Base-by-base conservation (phyloP, 2,113 vertebrate genomes). In the Jaculus jaculus region DNA sequence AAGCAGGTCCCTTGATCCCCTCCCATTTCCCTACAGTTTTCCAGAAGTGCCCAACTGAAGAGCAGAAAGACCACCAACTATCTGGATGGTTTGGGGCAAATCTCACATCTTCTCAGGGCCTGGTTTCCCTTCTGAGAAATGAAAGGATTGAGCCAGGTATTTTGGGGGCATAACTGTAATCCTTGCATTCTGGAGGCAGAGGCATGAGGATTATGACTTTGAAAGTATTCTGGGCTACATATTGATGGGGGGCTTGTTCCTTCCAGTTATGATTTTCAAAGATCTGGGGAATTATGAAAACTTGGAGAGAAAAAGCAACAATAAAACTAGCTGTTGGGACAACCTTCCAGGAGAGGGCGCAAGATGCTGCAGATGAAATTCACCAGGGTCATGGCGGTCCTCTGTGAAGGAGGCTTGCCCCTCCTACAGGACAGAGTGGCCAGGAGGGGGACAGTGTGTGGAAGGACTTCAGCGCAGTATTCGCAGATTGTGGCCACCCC, bases 331-430 rank as follows among this genome's bases (percentile, higher is more conserved):
- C 42, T 30, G 10, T 80, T 92, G 51, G 34, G 47, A 65, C 91
- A 89, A 82, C 42, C 90, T 30, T 78, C 96, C 96, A 96, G 93
- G 47, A 96, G 97, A 96, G 96, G 96, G 97, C 30, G 77, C 79
- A 73, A 92, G 92, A 80, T 23, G n/a, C 84, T 37, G 16, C 4
- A 17, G 32, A 60, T 90, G 61, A 65, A 72, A 58, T 21, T 1
- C 3, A 3, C 1, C 0, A 21, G 2, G 30, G 72, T 7, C 18
- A 51, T 60, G 21, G 58, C 21, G 1, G 8, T 28, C 28, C 34
- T 63, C 17, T 0, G 58, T 65, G 37, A 80, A 74, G 84, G 28
- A 58, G 39, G 32, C 28, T 20, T 15, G 68, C 10, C 15, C 65
- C 6, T 34, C 54, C 39, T 26, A 12, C 8, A 17, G 0, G 47